phyloP scores from a whole-genome alignment of 1,140 invertebrate genomes.

The Frieseomelitta varia region DNA sequence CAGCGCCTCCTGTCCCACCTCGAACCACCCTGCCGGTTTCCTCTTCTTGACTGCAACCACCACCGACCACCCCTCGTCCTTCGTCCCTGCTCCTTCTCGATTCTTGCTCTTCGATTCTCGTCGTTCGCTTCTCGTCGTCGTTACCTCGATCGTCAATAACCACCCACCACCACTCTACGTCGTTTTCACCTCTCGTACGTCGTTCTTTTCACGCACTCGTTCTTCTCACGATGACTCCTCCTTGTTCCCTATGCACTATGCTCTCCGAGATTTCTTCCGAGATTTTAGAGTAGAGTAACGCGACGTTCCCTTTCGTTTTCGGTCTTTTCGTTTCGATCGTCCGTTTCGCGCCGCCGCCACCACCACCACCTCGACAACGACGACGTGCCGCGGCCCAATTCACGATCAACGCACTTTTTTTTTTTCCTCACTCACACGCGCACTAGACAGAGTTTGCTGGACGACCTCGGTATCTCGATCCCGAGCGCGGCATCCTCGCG shows the following conservation, averaged over 20 bases:
- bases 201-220: too few species aligned
- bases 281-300: too few species aligned
- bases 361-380: not conserved
- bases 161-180: too few species aligned
- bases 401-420: constrained; percentile 4
- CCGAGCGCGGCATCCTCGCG: constrained; percentile 10
- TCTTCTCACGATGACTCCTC: too few species aligned
- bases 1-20: constrained; percentile 79
- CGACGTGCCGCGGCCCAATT: not conserved
- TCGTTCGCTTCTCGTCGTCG: not conserved
- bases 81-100: not conserved
- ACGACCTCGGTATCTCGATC: not conserved
- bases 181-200: too few species aligned
- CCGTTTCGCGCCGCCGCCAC: too few species aligned
- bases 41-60: constrained; percentile 37
- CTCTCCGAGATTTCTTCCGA: too few species aligned
- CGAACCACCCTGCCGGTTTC: constrained; percentile 79
- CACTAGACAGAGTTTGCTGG: constrained; percentile 1
- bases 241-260: too few species aligned
- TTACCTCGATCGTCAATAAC: not conserved
- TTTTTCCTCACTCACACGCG: constrained; percentile 34
- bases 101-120: not conserved
- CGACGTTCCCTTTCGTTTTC: too few species aligned
- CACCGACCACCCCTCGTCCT: constrained; percentile 13
- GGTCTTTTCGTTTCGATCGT: too few species aligned